Evolutionary conservation across 2,797 vertebrate species (phyloP), one percentile per base, ranked within the genome.

Genomic region (Oreortyx pictus): DNA sequence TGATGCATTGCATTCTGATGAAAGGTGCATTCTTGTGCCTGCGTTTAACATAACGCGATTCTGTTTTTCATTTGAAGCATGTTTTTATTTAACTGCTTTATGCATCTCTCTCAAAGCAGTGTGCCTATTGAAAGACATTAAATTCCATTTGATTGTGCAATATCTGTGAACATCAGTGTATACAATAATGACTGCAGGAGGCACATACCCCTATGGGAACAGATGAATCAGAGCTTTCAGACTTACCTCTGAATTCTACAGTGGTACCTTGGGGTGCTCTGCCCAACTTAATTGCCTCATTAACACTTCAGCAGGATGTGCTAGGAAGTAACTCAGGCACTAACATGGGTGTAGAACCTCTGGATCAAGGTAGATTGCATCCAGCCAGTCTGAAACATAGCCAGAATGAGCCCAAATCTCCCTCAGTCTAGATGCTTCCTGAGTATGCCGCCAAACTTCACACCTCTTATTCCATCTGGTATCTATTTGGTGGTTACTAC

Each of bases 221-320:
- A 88, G 88, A 84, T 6, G 47, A 17, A 61, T 22, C 12, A 71
- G 52, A 77, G 68, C 37, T 89, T 49, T 37, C 64, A n/a, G 64
- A 52, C 7, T 61, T 77, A 43, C 43, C 61, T 88, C 72, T 65
- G 29, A 33, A 60, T 59, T 72, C 72, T 74, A 61, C 68, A 89
- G 57, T 46, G 72, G 65, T 76, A 74, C 80, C 64, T 59, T 31
- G n/a, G 18, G 47, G 54, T 75, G 31, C 33, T 82, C 47, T 84
- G 56, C 60, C 43, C 68, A 72, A 82, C 85, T 73, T 64, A 93
- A 87, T 49, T 71, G 57, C 37, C 86, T 79, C 57, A 88, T 80
- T 92, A 94, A 73, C 78, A 80, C 56, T 82, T 90, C 52, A 92
- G 44, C 37, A 84, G 74, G 57, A 74, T 43, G 71, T n/a, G 64